Evolutionary conservation across 1,140 invertebrate genomes (phyloP).

Genomic region (Bombus difficillimus): DNA sequence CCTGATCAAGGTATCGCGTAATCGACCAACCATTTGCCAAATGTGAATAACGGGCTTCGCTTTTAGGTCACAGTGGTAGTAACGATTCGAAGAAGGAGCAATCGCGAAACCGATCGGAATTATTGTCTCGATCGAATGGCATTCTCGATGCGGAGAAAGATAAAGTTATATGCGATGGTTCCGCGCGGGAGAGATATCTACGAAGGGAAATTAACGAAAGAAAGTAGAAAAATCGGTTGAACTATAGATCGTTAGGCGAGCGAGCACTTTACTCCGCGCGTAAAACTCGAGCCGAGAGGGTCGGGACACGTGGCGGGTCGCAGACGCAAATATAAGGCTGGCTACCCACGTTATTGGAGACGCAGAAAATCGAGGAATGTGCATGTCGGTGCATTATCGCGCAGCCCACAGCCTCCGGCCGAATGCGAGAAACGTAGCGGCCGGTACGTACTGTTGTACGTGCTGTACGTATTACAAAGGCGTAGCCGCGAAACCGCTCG

Average conservation of each 20-base stretch:
- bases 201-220: background rate
- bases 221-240: background rate
- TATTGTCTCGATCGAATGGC: background rate
- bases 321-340: conserved; percentile 54
- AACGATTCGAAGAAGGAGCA: no score
- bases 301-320: conserved; percentile 43
- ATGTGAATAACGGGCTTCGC: background rate
- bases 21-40: conserved; percentile 1
- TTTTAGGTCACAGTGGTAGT: no score
- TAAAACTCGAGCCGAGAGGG: background rate
- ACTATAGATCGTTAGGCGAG: background rate
- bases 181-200: background rate
- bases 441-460: conserved; percentile 20
- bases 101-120: conserved; percentile 7
- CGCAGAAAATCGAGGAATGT: conserved; percentile 74
- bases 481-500: conserved; percentile 11
- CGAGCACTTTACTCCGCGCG: background rate
- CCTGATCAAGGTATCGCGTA: background rate
- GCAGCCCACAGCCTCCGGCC: conserved; percentile 60
- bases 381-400: conserved; percentile 69
- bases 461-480: conserved; percentile 25
- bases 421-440: conserved; percentile 56
- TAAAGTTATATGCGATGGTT: background rate
- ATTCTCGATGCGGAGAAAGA: conserved; percentile 1
- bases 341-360: conserved; percentile 75